Evolutionary conservation across 2,113 vertebrate species (phyloP), one percentile per base, ranked within the genome.

Genomic region (Euleptes europaea): DNA sequence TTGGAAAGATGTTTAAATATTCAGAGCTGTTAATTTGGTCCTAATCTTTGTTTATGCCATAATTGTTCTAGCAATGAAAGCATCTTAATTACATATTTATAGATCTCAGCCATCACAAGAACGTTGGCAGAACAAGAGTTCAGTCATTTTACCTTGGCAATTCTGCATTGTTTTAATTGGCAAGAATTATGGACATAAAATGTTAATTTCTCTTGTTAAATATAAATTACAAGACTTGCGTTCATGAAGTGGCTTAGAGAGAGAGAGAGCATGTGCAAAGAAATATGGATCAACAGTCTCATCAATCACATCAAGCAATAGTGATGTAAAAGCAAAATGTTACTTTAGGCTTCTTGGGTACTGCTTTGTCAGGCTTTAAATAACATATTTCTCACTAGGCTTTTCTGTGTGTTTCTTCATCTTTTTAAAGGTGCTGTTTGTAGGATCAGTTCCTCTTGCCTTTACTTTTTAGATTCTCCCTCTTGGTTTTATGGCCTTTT

Each of bases 31-130:
- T 65, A 80, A 44, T 47, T 80, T 67, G 31, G 63, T 23, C 42
- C 17, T 80, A 47, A 63, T 67, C 42, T 80, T 49, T 67, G 63
- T 19, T 67, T 80, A 66, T 26, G 78, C 11, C 31, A 47, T 10
- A 57, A 66, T n/a, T 65, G 35, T 26, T 69, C 44, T 51, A n/a
- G n/a, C 31, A 23, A 40, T 35, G 14, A 80, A 33, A 42, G 40
- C n/a, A 80, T 47, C 78, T 42, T 80, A 80, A 80, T 67, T n/a
- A 80, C 49, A 80, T 80, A 67, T 80, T 80, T 67, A 67, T 67
- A 67, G 78, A 44, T 67, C 63, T 80, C 66, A 40, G 31, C 42
- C 63, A 47, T 7, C 63, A 47, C 15, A 72, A 40, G 80, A 72
- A 72, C 40, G 28, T 40, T 82, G 69, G 67, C 47, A 72, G 57